phyloP scores from a whole-genome alignment of 1,140 invertebrate species.

The Hestina assimilis region DNA sequence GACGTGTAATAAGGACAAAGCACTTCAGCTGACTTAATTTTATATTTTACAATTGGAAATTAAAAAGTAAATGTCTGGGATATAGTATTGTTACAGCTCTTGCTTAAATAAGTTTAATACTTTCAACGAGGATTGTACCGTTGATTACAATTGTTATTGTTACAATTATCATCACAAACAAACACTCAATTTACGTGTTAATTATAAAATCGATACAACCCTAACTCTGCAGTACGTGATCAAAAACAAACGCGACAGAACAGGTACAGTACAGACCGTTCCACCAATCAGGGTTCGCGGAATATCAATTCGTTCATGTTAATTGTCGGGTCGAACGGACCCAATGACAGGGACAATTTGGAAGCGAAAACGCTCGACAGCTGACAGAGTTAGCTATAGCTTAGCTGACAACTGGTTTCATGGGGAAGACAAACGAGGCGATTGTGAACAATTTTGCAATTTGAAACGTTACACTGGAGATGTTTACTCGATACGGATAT shows the following conservation, averaged over 20 bases:
- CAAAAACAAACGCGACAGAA: constrained; percentile 23
- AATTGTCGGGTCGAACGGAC: constrained; percentile 31
- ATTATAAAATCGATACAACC: constrained; percentile 19
- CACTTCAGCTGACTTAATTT: too few species aligned
- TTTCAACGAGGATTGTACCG: too few species aligned
- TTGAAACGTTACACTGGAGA: not conserved
- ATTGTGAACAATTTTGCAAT: not conserved
- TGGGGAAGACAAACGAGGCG: constrained; percentile 8
- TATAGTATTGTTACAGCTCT: too few species aligned
- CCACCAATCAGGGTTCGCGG: constrained; percentile 28
- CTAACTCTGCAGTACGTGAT: constrained; percentile 25
- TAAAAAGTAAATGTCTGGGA: too few species aligned
- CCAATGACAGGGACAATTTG: constrained; percentile 22
- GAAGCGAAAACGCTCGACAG: constrained; percentile 20
- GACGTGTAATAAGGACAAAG: too few species aligned
- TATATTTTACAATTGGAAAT: too few species aligned
- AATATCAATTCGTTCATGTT: constrained; percentile 36
- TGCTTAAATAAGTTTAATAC: too few species aligned
- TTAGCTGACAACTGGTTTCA: constrained; percentile 13
- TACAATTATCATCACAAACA: not conserved
- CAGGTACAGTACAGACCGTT: constrained; percentile 20
- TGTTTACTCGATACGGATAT: constrained; percentile 1
- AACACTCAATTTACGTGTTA: constrained; percentile 4
- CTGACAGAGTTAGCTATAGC: constrained; percentile 24
- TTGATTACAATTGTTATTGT: too few species aligned